Percentiles rank a stretch among this genome's conserved stretches.
Evolutionary conservation across 2,113 vertebrate genomes (phyloP).

Genomic region (Myotis brandtii): DNA sequence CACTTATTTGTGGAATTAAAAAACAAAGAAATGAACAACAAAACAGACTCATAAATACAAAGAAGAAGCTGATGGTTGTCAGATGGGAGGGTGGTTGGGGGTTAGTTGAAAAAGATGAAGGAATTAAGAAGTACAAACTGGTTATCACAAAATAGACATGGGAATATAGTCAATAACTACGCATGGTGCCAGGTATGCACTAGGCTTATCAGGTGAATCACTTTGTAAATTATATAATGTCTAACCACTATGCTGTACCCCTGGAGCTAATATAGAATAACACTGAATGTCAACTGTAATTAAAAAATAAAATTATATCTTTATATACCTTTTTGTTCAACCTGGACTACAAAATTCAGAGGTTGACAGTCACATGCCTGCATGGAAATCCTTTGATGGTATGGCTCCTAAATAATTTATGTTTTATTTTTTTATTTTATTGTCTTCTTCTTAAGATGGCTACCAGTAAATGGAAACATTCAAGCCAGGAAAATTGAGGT

Average conservation of each 20-base stretch:
- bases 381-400: not conserved
- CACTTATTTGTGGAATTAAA: not conserved
- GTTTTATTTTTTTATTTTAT: not conserved
- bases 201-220: not conserved
- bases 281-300: not conserved
- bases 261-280: not conserved
- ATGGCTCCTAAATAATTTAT: not conserved
- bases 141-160: not conserved
- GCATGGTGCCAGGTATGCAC: not conserved
- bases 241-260: not conserved
- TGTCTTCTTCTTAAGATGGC: not conserved
- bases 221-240: not conserved
- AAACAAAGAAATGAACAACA: not conserved
- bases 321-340: not conserved
- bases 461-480: conserved; percentile 46
- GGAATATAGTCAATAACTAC: not conserved
- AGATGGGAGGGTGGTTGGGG: not conserved
- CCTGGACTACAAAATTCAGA: not conserved
- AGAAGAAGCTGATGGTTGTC: not conserved
- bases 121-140: not conserved
- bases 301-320: not conserved
- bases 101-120: not conserved
- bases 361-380: not conserved
- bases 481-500: conserved; percentile 6
- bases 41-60: not conserved